Base-by-base conservation (phyloP, 2,888 invertebrate species). In the Mimas tiliae region DNA sequence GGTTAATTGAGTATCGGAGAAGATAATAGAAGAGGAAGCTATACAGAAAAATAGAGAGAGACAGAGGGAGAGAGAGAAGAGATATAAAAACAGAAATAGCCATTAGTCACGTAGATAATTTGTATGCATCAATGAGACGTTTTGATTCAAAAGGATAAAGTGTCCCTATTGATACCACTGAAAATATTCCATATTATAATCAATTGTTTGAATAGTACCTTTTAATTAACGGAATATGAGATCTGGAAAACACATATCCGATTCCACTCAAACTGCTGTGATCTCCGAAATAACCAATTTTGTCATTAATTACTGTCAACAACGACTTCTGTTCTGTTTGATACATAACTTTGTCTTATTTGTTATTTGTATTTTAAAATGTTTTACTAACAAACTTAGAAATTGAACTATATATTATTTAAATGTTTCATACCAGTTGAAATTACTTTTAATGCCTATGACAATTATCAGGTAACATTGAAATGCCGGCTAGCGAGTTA, bases 221-320 rank as follows among this genome's bases (percentile, higher is more conserved):
- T 80, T 85, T 87, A 63, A 86, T 76, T 14, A 76, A 69, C 1
- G 84, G 75, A 8, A 86, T 79, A 6, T 70, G 71, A 0, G 78
- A 71, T 42, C 79, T 78, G 14, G 92, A 88, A 67, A 88, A 79
- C 0, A 93, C 83, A 69, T 88, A 78, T 0, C 86, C 80, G 0
- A 93, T 77, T 1, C 91, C 89, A 65, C 85, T 88, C 33, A 94
- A 74, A 58, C 77, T 87, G 65, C 88, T 89, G 68, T 86, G 77
- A 64, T 87, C 86, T 19, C 86, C 89, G 64, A 86, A 93, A 76
- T 85, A 90, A 67, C 85, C 79, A 7, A 89, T 71, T 70, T 84
- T 86, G 27, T 80, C 79, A 62, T 74, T 80, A 8, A 89, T 62
- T 47, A 70, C 72, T 11, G 63, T 66, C 33, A 78, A 47, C 63